Conservation (phyloP, 1,140 invertebrate species). For the Lucilia sericata region DNA sequence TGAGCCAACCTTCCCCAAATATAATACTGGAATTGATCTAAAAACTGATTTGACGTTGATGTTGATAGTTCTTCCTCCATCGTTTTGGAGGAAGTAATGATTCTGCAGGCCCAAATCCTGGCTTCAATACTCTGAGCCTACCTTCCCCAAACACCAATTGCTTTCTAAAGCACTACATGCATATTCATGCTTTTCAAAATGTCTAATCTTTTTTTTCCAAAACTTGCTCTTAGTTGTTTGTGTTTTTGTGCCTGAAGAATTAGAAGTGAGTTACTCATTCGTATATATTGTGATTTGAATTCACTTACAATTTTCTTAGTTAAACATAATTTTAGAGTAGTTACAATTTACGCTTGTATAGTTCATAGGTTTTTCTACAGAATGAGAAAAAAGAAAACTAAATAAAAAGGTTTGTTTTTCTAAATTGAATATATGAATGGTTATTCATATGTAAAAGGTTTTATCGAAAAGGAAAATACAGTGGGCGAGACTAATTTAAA, state of each 20-base stretch:
- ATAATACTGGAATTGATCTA: too few relatives aligned
- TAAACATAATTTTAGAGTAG: conserved; percentile 41
- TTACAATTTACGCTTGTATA: conserved; percentile 41
- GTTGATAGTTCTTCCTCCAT: too few relatives aligned
- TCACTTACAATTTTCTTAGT: conserved; percentile 43
- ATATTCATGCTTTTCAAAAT: conserved; percentile 5
- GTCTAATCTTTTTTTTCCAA: not conserved
- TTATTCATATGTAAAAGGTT: conserved; percentile 40
- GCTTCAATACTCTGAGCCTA: not conserved
- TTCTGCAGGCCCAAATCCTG: too few relatives aligned
- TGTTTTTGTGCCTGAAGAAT: conserved; percentile 18
- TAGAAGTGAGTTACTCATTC: conserved; percentile 4
- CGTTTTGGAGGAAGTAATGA: too few relatives aligned
- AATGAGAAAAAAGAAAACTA: conserved; percentile 19
- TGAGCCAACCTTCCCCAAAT: too few relatives aligned
- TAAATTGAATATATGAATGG: conserved; percentile 40
- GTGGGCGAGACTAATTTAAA: not conserved
- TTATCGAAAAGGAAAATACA: not conserved
- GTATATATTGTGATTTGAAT: conserved; percentile 33
- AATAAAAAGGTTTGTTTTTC: not conserved
- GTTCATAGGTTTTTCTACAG: conserved; percentile 13
- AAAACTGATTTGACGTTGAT: too few relatives aligned
- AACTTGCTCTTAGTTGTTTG: not conserved
- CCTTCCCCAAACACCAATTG: not conserved
- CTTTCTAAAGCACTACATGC: not conserved